phyloP scores from a whole-genome alignment of 2,888 invertebrate species.

The Tipula helvola region DNA sequence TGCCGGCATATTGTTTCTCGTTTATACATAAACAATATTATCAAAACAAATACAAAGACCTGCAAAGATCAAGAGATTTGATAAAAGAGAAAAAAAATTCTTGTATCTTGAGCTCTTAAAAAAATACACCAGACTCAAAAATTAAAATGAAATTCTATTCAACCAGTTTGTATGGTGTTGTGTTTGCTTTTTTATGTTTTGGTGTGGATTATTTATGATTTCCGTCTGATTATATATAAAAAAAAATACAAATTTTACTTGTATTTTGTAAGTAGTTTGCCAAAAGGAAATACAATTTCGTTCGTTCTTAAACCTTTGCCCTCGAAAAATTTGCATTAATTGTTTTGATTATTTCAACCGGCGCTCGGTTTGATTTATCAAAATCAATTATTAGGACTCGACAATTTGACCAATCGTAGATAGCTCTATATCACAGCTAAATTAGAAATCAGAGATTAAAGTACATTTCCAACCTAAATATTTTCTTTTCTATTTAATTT shows the following conservation, averaged over 20 bases:
- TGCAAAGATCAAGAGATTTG: not conserved
- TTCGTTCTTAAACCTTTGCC: not conserved
- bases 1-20: not conserved
- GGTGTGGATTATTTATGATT: conserved; percentile 4
- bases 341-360: not conserved
- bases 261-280: not conserved
- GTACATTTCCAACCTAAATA: not conserved
- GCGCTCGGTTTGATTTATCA: not conserved
- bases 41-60: not conserved
- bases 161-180: not conserved
- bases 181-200: not conserved
- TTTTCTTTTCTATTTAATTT: not conserved
- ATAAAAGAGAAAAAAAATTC: not conserved
- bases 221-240: not conserved
- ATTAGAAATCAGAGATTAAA: not conserved
- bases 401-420: not conserved
- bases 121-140: not conserved
- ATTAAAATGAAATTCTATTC: not conserved
- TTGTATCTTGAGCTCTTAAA: not conserved
- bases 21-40: not conserved
- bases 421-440: not conserved
- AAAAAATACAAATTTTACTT: not conserved
- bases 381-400: not conserved
- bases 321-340: not conserved
- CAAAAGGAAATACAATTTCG: not conserved